A percentile compares a stretch with the other conserved stretches of the same genome.
Conservation (phyloP, 2,113 vertebrate genomes). For the Pheucticus melanocephalus region DNA sequence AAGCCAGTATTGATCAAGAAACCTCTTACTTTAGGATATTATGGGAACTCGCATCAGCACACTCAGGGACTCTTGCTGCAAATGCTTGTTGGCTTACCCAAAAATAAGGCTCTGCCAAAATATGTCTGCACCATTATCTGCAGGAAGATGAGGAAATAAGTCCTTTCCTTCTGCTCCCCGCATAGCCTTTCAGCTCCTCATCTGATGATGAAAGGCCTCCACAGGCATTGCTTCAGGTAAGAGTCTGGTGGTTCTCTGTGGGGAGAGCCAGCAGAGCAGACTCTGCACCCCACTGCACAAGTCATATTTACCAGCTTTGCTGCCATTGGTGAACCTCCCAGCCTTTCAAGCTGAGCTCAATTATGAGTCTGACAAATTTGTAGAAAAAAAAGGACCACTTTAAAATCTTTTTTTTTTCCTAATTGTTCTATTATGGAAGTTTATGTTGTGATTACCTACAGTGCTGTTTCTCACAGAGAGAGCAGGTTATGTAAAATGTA, state of each 20-base stretch:
- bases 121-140: background rate
- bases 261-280: background rate
- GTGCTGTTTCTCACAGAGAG: background rate
- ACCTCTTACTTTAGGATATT: background rate
- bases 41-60: background rate
- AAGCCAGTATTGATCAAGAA: background rate
- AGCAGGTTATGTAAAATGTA: background rate
- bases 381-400: background rate
- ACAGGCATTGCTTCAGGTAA: background rate
- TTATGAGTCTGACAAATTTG: background rate
- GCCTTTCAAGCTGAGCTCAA: background rate
- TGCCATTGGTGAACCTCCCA: background rate
- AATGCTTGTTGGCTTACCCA: background rate
- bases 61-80: background rate
- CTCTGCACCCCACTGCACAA: background rate
- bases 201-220: background rate
- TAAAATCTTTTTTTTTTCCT: background rate
- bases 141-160: background rate
- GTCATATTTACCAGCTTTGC: background rate
- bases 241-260: background rate
- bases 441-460: background rate
- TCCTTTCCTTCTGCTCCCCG: background rate
- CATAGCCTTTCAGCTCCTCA: background rate
- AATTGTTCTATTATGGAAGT: constrained; percentile 16
- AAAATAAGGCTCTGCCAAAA: background rate